Evolutionary conservation across 2,888 invertebrate genomes (phyloP).

Genomic region (Hypsopygia costalis): DNA sequence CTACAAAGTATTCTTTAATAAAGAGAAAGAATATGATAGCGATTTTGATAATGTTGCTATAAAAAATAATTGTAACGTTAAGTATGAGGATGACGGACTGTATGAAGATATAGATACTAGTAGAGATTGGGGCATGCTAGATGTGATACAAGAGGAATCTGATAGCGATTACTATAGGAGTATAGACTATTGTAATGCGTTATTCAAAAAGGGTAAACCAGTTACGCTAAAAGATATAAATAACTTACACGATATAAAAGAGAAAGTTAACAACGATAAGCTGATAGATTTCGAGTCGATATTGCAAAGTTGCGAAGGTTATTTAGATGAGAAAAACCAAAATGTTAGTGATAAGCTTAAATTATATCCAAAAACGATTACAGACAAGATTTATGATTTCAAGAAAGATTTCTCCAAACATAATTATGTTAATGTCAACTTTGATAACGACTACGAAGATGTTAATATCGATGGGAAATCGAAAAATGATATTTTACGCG

Average conservation of each 20-base stretch:
- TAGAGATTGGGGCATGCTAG: slow-evolving; percentile 50
- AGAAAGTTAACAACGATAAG: slow-evolving; percentile 1
- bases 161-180: slow-evolving; percentile 74
- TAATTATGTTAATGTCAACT: slow-evolving; percentile 60
- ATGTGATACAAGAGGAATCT: slow-evolving; percentile 70
- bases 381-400: slow-evolving; percentile 65
- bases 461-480: slow-evolving; percentile 37
- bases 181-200: slow-evolving; percentile 59
- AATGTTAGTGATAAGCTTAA: slow-evolving; percentile 31
- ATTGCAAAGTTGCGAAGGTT: slow-evolving; percentile 18
- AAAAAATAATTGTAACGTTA: slow-evolving; percentile 7
- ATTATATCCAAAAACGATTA: slow-evolving; percentile 53
- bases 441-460: slow-evolving; percentile 29
- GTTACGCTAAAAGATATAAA: slow-evolving; percentile 29
- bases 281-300: slow-evolving; percentile 16
- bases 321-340: slow-evolving; percentile 23
- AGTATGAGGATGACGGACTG: slow-evolving; percentile 54
- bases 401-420: slow-evolving; percentile 69
- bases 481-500: slow-evolving; percentile 60
- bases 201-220: slow-evolving; percentile 28
- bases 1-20: slow-evolving; percentile 67
- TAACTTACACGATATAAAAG: slow-evolving; percentile 1
- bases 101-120: slow-evolving; percentile 62
- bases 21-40: slow-evolving; percentile 45
- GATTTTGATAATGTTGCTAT: slow-evolving; percentile 37